Base-by-base conservation (phyloP, 2,888 invertebrate genomes). In the Cephus pygmeus region DNA sequence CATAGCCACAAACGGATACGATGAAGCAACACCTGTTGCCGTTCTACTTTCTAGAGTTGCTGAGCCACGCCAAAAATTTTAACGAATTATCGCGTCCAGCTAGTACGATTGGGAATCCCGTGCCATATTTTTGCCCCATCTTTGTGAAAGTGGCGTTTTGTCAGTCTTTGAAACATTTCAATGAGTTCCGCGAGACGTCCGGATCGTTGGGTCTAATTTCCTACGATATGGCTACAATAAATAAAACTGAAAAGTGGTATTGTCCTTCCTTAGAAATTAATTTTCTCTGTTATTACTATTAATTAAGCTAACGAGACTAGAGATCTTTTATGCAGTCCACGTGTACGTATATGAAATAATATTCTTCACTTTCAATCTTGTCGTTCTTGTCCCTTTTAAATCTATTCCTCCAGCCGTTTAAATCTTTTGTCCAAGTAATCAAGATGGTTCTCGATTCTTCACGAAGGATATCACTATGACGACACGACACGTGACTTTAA, bases 191-290 rank as follows among this genome's bases (percentile, higher is more conserved):
- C 71, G 71, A 30, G 11, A 34, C 30, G 36, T 56, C 23, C 56
- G 56, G 56, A 56, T 23, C 56, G 23, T 56, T 1, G 23, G 56
- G 75, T 76, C 71, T 79, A 77, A 77, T 79, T 11, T 15, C 35
- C 81, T 80, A 80, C 81, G 76, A 81, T 56, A 56, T 23, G 56
- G 56, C 78, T 83, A 80, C 76, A 77, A 80, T 86, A 87, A 84
- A 81, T 77, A 31, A 81, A 88, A 88, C 80, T 78, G 77, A 86
- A 85, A 85, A 88, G 85, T 56, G 33, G 88, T 91, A 91, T 90
- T 91, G 90, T 90, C 90, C 84, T 87, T 85, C 83, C 84, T 89
- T 88, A 86, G 79, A 85, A 88, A 87, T 86, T 87, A 89, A 83
- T 84, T 68, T 76, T 69, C 73, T 23, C 75, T 73, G 35, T 75